A percentile compares a stretch with the other conserved stretches of the same genome.
These are phyloP conservation scores for Eupithecia centaureata DNA, from an alignment of 2,888 invertebrate genomes.

Conservation along the genomic window DNA sequence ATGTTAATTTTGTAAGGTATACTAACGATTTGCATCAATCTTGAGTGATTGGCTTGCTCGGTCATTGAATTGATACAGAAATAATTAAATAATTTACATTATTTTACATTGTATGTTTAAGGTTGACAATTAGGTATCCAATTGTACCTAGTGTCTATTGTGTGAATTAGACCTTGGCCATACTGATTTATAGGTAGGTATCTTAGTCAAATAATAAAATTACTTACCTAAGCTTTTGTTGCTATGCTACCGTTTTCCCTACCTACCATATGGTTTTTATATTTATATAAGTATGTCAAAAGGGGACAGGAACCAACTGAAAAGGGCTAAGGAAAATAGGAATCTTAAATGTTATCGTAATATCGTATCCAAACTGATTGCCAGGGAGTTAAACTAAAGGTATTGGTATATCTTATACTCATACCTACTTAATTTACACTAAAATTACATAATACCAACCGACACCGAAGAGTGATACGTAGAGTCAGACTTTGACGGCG, in stretches of 20 bases:
- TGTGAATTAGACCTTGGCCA: constrained; percentile 14
- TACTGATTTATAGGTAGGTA: too few relatives aligned
- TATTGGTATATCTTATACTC: background rate
- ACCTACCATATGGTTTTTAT: background rate
- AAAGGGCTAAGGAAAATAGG: background rate
- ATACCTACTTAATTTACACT: constrained; percentile 5
- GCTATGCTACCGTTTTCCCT: background rate
- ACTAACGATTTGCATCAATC: background rate
- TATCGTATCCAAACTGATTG: too few relatives aligned
- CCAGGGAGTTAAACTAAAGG: background rate
- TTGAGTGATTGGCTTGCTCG: constrained; percentile 29
- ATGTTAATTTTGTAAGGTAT: background rate
- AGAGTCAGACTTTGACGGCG: constrained; percentile 34
- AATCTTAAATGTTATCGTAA: background rate
- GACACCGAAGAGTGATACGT: constrained; percentile 20
- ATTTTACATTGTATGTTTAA: too few relatives aligned
- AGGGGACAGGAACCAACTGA: background rate
- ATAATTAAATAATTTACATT: constrained; percentile 34
- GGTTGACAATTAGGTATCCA: background rate
- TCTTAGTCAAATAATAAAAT: background rate
- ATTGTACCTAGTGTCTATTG: background rate
- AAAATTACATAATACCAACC: constrained; percentile 33
- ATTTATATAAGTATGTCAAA: too few relatives aligned
- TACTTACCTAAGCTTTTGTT: background rate
- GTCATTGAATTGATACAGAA: constrained; percentile 42